Evolutionary conservation across 2,888 invertebrate species (phyloP).

Genomic region (Caenorhabditis wallacei): DNA sequence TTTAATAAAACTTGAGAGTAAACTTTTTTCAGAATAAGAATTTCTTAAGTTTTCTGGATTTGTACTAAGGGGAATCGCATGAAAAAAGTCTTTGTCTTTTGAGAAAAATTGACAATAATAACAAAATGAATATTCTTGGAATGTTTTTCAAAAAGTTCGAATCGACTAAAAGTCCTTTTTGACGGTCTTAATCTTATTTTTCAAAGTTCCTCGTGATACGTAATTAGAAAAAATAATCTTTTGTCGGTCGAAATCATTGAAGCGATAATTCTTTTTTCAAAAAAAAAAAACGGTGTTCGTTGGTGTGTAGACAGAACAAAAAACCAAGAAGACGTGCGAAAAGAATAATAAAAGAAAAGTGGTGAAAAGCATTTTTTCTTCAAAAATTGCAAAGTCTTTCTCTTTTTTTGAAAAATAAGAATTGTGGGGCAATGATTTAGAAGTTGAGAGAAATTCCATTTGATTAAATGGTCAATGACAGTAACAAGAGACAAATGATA

Average conservation of each 20-base stretch:
- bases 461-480: too few relatives aligned
- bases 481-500: conserved; percentile 9
- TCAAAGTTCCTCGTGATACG: background rate
- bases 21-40: background rate
- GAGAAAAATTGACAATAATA: too few relatives aligned
- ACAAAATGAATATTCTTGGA: too few relatives aligned
- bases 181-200: too few relatives aligned
- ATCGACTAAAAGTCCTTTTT: too few relatives aligned
- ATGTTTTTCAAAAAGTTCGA: too few relatives aligned
- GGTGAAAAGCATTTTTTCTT: conserved; percentile 6
- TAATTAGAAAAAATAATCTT: background rate
- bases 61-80: too few relatives aligned
- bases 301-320: conserved; percentile 11
- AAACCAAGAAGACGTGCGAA: conserved; percentile 28
- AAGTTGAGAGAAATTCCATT: too few relatives aligned
- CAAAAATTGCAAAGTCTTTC: conserved; percentile 18
- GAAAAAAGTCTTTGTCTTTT: too few relatives aligned
- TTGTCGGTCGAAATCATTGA: conserved; percentile 10
- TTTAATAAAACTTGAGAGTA: conserved; percentile 17
- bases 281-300: conserved; percentile 22
- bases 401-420: too few relatives aligned
- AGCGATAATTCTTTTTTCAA: conserved; percentile 1
- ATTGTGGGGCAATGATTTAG: conserved; percentile 17
- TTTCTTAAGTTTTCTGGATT: background rate
- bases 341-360: conserved; percentile 28